Evolutionary conservation across 1,140 invertebrate species (phyloP).

Genomic region (Neotoxoptera formosana): DNA sequence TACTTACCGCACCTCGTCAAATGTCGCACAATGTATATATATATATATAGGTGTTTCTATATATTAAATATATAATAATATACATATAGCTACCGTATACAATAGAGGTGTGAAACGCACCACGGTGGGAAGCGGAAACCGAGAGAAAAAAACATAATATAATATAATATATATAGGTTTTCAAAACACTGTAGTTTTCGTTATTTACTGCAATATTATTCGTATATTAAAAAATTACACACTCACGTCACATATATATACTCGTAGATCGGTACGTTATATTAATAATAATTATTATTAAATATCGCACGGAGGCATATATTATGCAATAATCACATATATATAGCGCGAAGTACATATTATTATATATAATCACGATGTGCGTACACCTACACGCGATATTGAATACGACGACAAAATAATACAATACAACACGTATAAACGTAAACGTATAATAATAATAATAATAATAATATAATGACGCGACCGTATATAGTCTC

Average conservation of each 20-base stretch:
- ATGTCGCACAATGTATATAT: not conserved
- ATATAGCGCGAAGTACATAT: no score
- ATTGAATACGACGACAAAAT: not conserved
- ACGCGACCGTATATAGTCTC: not conserved
- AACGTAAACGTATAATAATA: slow-evolving; percentile 14
- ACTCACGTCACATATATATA: not conserved
- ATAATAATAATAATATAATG: not conserved
- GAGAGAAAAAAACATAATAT: not conserved
- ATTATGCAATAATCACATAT: not conserved
- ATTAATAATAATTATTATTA: not conserved
- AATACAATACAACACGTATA: not conserved
- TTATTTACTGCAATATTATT: slow-evolving; percentile 1
- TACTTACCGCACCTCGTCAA: not conserved
- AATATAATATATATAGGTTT: no score
- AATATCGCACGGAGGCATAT: not conserved
- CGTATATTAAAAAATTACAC: not conserved
- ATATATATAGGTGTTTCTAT: no score
- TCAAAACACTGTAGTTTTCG: not conserved
- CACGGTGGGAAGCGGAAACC: slow-evolving; percentile 42
- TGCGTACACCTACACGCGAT: not conserved
- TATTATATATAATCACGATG: not conserved
- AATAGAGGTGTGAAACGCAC: slow-evolving; percentile 51
- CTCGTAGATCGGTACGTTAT: not conserved
- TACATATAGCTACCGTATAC: not conserved
- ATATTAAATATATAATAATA: no score